Base-by-base conservation (phyloP, 1,140 invertebrate species). In the Lepidurus apus region DNA sequence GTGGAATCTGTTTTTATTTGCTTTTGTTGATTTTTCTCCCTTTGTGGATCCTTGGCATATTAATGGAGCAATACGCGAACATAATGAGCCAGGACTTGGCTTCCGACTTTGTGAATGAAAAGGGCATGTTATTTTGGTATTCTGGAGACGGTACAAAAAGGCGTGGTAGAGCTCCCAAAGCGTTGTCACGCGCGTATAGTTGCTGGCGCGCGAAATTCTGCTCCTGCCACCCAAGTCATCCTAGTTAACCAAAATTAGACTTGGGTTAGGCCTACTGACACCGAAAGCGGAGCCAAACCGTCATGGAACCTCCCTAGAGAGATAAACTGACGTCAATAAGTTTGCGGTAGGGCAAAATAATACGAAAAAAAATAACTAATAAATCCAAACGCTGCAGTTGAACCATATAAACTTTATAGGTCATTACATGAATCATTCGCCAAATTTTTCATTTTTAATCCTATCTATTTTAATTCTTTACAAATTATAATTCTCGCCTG, bases 41-140 rank as follows among this genome's bases (percentile, higher is more conserved):
- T 34, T 34, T 34, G 34, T 34, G 34, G 3, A 34, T 34, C 2
- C 2, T 34, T 34, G 34, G 34, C 34, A 34, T 34, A 34, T 34
- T 34, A 34, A 34, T 4, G 34, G 34, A 34, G 34, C 34, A 34
- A 34, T 34, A 34, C 3, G 34, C 34, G 34, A 34, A 34, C 34
- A 34, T 34, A 34, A 34, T 34, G 34, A 34, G 53, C 17, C 53
- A 17, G 21, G 21, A 65, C 17, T 65, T 65, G 53, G 53, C 53
- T 65, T 65, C 53, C 9, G 21, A 65, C 8, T 65, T 65, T 65
- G 53, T 65, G 53, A 65, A 65, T 65, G 53, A 65, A 21, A 65
- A 65, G 53, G 13, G 53, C 53, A 65, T 65, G 53, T 65, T 65
- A 65, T 65, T 65, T 65, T 65, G 53, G 53, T 65, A n/a, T 65